Base-by-base conservation (phyloP, 1,140 invertebrate genomes). In the Macrobrachium rosenbergii region DNA sequence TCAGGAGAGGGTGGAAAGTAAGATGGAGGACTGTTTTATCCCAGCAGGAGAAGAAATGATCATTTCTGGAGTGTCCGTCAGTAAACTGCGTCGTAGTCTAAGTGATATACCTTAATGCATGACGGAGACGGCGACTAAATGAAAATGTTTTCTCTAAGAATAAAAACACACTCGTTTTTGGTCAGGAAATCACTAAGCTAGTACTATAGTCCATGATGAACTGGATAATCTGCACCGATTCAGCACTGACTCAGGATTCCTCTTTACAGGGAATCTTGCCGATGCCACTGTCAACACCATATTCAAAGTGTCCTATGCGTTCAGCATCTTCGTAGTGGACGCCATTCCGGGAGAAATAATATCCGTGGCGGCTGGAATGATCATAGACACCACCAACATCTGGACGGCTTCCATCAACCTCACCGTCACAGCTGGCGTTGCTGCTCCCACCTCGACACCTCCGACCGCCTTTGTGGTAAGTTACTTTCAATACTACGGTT, bases 291-390 rank as follows among this genome's bases (percentile, higher is more conserved):
- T 23, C 59, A 81, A 84, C 69, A 5, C 59, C 12, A 45, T 37
- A 10, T 63, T 52, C 21, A 17, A 28, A 16, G 17, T 84, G 2
- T 10, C 23, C 16, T 78, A 77, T 28, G 73, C 59, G 7, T 78
- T 84, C 60, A 84, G 52, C 59, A 77, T 84, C 7, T 84, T 77
- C 60, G 60, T 77, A 7, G 5, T 21, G 37, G 23, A 78, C 60
- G 82, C 82, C 14, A 0, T 12, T 19, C 73, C 16, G 10, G 62
- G 37, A 16, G 69, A 60, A 19, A 62, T 28, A 5, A 16, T 84
- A 43, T 58, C 62, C 6, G 43, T 84, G 17, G 60, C 37, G 2
- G 60, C 64, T 2, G 60, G 60, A 0, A 8, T 84, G 12, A 14
- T 77, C n/a, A 67, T 77, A 1, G 82, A 62, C 19, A 28, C 37